Percentiles rank a stretch among this genome's conserved stretches.
Conservation (phyloP, 2,888 invertebrate genomes). For the Drosophila mimica region DNA sequence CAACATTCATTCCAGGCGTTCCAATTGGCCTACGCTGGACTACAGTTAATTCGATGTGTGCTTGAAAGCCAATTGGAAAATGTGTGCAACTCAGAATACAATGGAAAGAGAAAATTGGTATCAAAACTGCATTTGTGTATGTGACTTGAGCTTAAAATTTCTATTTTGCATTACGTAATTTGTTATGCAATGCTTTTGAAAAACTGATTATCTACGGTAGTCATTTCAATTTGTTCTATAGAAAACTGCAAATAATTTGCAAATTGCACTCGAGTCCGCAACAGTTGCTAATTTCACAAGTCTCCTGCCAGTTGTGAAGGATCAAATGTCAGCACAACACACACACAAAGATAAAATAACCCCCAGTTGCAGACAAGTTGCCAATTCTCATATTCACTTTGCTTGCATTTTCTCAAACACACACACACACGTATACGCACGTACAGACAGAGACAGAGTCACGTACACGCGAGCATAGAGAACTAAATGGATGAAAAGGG, state of each 20-base stretch:
- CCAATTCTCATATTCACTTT: constrained; percentile 48
- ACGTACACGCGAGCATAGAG: constrained; percentile 41
- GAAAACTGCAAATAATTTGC: neutral
- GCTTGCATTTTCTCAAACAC: constrained; percentile 52
- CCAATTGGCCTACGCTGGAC: neutral
- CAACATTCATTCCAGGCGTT: neutral
- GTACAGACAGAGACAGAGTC: neutral
- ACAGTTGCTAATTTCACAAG: neutral
- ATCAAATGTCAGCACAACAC: constrained; percentile 51
- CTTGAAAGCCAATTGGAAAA: neutral
- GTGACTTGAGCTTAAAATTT: neutral
- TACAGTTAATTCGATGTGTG: neutral
- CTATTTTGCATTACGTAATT: neutral
- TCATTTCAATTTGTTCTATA: neutral
- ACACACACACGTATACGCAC: constrained; percentile 7
- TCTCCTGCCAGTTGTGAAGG: constrained; percentile 19
- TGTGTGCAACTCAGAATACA: neutral
- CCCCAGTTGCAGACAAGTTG: constrained; percentile 18
- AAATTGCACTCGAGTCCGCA: neutral
- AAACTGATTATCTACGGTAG: neutral
- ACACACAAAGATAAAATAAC: constrained; percentile 26
- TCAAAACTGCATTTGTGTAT: neutral
- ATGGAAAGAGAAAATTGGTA: neutral
- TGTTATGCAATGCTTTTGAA: neutral
- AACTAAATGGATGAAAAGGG: neutral